These are phyloP conservation scores for Carassius auratus DNA, from an alignment of 2,113 vertebrate species.

Conservation along the genomic window DNA sequence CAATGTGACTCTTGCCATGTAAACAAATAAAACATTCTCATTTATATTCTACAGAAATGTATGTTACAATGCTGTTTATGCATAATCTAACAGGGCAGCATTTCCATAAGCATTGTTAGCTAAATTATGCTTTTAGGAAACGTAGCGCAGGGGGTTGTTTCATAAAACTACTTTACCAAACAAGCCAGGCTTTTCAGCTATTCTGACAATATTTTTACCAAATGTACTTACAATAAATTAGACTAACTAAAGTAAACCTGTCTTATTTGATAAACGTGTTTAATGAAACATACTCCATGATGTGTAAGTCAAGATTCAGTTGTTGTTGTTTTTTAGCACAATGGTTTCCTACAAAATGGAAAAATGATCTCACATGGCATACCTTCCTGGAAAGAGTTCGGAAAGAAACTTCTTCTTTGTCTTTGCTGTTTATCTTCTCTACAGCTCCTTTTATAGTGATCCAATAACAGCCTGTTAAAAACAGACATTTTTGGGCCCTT, in stretches of 20 bases:
- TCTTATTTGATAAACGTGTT: no score
- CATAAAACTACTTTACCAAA: no score
- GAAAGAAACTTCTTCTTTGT: conserved; percentile 3
- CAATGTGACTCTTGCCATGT: background rate
- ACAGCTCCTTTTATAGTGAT: background rate
- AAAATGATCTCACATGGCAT: conserved; percentile 14
- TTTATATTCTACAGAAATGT: background rate
- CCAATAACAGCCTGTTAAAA: background rate
- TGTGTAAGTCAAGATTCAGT: no score
- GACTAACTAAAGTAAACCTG: no score
- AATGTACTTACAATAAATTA: no score
- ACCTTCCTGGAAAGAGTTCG: background rate
- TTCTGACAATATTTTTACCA: no score
- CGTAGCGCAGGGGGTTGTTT: no score
- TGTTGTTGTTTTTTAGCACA: background rate
- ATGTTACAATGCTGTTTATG: background rate
- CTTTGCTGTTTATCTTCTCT: conserved; percentile 6
- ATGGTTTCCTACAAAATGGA: background rate
- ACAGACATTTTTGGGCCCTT: background rate
- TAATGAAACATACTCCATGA: no score
- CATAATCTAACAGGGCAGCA: background rate
- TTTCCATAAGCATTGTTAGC: no score
- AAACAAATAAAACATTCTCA: background rate
- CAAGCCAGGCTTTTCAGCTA: no score
- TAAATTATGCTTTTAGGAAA: no score